phyloP scores from a whole-genome alignment of 2,888 invertebrate species.

The Caenorhabditis becei region DNA sequence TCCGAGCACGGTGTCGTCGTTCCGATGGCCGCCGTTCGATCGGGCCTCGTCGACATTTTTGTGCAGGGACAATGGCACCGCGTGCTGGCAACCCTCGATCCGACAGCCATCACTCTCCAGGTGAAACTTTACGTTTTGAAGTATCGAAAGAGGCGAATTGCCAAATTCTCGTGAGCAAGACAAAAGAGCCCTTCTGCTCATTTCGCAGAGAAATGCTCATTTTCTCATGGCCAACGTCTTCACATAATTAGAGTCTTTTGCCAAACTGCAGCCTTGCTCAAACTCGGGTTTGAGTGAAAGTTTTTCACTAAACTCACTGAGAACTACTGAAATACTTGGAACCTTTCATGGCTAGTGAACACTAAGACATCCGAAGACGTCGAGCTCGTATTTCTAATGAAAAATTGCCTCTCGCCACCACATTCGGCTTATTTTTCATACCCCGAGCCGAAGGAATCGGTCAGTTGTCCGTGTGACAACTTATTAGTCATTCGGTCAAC shows the following conservation, averaged over 20 bases:
- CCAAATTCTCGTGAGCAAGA: not conserved
- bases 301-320: too few species aligned
- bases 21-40: constrained; percentile 77
- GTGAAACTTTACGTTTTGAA: constrained; percentile 36
- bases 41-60: constrained; percentile 79
- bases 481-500: constrained; percentile 33
- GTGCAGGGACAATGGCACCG: constrained; percentile 80
- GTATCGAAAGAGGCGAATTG: not conserved
- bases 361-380: constrained; percentile 4
- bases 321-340: too few species aligned
- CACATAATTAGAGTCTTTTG: not conserved
- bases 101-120: constrained; percentile 79
- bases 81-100: constrained; percentile 78
- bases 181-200: constrained; percentile 1
- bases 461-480: not conserved
- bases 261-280: not conserved
- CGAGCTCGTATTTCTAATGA: constrained; percentile 30
- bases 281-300: not conserved
- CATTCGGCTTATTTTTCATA: constrained; percentile 39
- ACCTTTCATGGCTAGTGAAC: too few species aligned
- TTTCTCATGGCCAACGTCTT: not conserved
- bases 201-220: not conserved
- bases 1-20: constrained; percentile 14
- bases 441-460: not conserved
- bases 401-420: constrained; percentile 7